These are phyloP conservation scores for Poecilobothrus nobilitatus DNA, from an alignment of 2,888 invertebrate species.

Conservation along the genomic window DNA sequence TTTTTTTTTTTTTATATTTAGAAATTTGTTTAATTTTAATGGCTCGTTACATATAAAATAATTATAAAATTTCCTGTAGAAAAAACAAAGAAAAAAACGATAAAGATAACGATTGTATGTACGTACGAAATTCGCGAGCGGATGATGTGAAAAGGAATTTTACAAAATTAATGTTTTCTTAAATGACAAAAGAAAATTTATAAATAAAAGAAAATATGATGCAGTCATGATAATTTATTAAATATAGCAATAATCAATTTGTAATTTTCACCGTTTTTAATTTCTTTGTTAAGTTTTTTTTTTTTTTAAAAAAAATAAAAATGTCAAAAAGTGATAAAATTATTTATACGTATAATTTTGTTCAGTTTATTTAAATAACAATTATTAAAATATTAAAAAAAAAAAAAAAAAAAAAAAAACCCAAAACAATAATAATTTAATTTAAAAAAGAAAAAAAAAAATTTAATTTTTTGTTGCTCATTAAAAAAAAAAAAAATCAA, in stretches of 20 bases:
- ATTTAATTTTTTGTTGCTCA: not conserved
- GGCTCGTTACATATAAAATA: no score
- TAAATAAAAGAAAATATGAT: not conserved
- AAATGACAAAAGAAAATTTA: no score
- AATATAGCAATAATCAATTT: not conserved
- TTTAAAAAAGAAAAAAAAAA: not conserved
- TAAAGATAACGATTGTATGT: no score
- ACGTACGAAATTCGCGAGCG: no score
- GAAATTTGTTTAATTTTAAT: no score
- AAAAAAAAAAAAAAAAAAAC: not conserved
- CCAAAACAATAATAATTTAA: not conserved
- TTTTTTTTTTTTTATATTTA: no score
- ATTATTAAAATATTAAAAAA: not conserved
- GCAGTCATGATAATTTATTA: not conserved
- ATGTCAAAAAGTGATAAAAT: not conserved
- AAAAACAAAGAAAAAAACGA: no score
- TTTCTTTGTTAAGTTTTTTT: not conserved
- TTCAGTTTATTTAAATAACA: not conserved
- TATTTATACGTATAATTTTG: not conserved
- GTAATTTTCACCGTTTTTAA: slow-evolving; percentile 1
- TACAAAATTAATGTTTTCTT: no score
- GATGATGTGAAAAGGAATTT: no score
- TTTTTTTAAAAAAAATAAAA: no score
- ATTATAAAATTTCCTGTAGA: no score
- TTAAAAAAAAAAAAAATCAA: not conserved